Percentiles rank a stretch among this genome's conserved stretches.
Evolutionary conservation across 2,888 invertebrate species (phyloP).

Genomic region (Cheilosia variabilis): DNA sequence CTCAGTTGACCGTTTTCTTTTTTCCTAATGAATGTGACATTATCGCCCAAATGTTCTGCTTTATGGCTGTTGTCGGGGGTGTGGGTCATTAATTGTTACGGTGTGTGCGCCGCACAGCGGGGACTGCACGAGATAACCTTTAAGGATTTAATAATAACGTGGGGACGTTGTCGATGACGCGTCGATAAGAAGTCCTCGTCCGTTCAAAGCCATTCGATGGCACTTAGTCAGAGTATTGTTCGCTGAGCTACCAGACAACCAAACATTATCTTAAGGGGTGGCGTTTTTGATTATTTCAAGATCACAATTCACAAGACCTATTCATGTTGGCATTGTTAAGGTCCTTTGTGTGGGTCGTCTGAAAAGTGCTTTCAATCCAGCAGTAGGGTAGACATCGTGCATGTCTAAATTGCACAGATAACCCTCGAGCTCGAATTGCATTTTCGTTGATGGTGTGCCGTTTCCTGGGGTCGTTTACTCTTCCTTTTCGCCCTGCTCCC

Average conservation of each 20-base stretch:
- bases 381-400: slow-evolving; percentile 19
- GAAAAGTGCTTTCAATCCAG: slow-evolving; percentile 37
- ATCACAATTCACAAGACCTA: slow-evolving; percentile 53
- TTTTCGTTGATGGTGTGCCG: slow-evolving; percentile 18
- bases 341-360: slow-evolving; percentile 48
- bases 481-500: not conserved
- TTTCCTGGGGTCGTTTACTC: not conserved
- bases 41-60: slow-evolving; percentile 15
- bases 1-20: slow-evolving; percentile 19
- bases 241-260: slow-evolving; percentile 20
- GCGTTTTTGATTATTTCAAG: slow-evolving; percentile 30
- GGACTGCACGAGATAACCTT: slow-evolving; percentile 44
- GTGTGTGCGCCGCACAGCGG: slow-evolving; percentile 39
- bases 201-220: slow-evolving; percentile 28
- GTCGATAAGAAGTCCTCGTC: slow-evolving; percentile 53
- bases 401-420: slow-evolving; percentile 37
- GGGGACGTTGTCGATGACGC: slow-evolving; percentile 38
- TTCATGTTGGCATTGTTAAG: slow-evolving; percentile 37
- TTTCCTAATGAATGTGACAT: slow-evolving; percentile 38
- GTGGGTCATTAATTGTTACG: slow-evolving; percentile 37
- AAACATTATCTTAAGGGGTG: slow-evolving; percentile 18
- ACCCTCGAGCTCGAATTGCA: slow-evolving; percentile 11
- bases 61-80: not conserved
- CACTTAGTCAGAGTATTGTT: slow-evolving; percentile 56
- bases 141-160: slow-evolving; percentile 39